Evolutionary conservation across 2,113 vertebrate species (phyloP).

Genomic region (Sinocyclocheilus rhinocerous): DNA sequence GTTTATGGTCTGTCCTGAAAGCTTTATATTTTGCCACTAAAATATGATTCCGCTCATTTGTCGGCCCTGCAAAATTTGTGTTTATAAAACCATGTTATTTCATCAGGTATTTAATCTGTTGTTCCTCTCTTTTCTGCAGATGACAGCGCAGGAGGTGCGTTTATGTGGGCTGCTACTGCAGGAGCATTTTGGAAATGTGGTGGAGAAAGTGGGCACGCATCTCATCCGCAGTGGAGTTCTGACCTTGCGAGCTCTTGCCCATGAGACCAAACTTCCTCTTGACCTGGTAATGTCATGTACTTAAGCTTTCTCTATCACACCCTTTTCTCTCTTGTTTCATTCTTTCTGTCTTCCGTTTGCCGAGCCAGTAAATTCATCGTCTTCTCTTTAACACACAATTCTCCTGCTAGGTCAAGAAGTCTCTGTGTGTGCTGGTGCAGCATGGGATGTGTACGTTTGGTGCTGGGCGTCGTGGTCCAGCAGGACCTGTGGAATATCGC

Average conservation of each 20-base stretch:
- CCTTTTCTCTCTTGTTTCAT: not conserved
- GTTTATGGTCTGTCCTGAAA: not conserved
- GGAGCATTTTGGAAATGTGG: constrained; percentile 93
- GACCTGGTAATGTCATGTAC: constrained; percentile 78
- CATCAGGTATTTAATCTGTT: not conserved
- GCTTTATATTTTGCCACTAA: not conserved
- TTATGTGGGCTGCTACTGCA: constrained; percentile 87
- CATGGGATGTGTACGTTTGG: constrained; percentile 80
- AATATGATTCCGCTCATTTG: too few relatives aligned
- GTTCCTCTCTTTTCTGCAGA: constrained; percentile 58
- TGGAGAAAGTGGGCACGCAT: constrained; percentile 86
- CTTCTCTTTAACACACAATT: not conserved
- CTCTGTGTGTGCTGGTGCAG: constrained; percentile 90
- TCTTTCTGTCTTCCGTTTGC: not conserved
- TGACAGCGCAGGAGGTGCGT: constrained; percentile 88
- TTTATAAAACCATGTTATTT: not conserved
- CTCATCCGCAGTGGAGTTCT: constrained; percentile 82
- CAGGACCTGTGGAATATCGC: constrained; percentile 82
- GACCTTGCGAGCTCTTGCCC: constrained; percentile 78
- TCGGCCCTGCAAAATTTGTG: not conserved
- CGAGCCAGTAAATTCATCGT: too few relatives aligned
- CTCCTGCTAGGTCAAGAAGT: constrained; percentile 85
- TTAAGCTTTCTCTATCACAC: not conserved
- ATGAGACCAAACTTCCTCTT: constrained; percentile 77
- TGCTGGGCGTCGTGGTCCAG: constrained; percentile 73